Evolutionary conservation across 2,113 vertebrate species (phyloP).

Genomic region (Etheostoma cragini): DNA sequence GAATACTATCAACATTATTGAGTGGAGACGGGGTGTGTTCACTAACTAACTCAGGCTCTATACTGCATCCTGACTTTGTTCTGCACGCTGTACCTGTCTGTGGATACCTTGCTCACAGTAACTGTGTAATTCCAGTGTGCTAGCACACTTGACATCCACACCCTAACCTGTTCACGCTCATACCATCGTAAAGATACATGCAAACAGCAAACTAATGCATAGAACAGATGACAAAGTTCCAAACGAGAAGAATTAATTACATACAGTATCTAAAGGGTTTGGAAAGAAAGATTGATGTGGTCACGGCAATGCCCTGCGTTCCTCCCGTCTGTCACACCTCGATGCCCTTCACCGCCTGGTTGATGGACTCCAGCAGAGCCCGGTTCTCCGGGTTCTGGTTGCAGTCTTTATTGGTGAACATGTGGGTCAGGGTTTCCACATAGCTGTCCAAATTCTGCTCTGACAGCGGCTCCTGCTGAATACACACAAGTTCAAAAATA

Average conservation of each 20-base stretch:
- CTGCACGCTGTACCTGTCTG: conserved; percentile 35
- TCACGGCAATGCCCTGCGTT: conserved; percentile 1
- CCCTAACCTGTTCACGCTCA: conserved; percentile 53
- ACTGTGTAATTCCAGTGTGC: conserved; percentile 41
- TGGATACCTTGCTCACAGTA: conserved; percentile 20
- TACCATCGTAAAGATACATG: conserved; percentile 74
- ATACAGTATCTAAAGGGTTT: conserved; percentile 57
- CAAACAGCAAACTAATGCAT: conserved; percentile 73
- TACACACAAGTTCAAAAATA: conserved; percentile 8
- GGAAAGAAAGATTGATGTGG: conserved; percentile 49
- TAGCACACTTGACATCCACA: conserved; percentile 35
- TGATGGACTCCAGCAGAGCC: conserved; percentile 96
- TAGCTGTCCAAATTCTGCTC: conserved; percentile 98
- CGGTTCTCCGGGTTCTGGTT: conserved; percentile 98
- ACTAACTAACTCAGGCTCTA: conserved; percentile 75
- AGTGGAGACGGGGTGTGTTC: conserved; percentile 84
- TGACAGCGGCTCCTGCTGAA: conserved; percentile 92
- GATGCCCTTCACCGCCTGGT: conserved; percentile 97
- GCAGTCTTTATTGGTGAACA: conserved; percentile 98
- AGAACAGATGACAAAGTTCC: conserved; percentile 60
- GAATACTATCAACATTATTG: conserved; percentile 88
- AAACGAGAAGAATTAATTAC: conserved; percentile 62
- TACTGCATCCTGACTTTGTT: conserved; percentile 66
- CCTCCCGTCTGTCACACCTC: conserved; percentile 87
- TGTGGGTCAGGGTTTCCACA: conserved; percentile 95